These are phyloP conservation scores for Tethya wilhelma DNA, from an alignment of 37 sponge, comb jelly and placozoan genomes.

Conservation along the genomic window DNA sequence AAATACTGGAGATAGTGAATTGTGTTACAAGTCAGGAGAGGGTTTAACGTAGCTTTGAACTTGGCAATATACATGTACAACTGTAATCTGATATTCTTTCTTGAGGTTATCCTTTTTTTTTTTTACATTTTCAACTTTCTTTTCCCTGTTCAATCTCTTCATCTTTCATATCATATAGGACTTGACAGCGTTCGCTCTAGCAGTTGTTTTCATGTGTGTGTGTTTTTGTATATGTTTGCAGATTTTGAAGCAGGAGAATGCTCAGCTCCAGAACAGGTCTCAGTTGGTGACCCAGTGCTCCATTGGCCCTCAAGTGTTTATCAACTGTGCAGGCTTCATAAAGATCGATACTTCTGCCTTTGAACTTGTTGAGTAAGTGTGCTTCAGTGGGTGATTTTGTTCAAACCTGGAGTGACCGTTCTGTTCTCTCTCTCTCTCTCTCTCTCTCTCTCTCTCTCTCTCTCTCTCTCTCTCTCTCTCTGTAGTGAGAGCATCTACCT, in stretches of 20 bases:
- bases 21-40: no score
- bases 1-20: no score
- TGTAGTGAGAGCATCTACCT: slow-evolving; percentile 35
- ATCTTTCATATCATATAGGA: neutral
- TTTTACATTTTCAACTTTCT: neutral
- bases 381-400: neutral
- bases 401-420: neutral
- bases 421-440: neutral
- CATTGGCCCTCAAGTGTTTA: slow-evolving; percentile 91
- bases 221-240: slow-evolving; percentile 15
- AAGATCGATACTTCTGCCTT: slow-evolving; percentile 61
- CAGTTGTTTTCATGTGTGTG: neutral
- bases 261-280: slow-evolving; percentile 82
- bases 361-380: neutral
- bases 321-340: slow-evolving; percentile 97
- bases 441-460: neutral
- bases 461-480: neutral
- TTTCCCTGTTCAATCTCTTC: neutral
- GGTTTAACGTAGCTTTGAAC: no score
- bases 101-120: neutral
- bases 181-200: neutral
- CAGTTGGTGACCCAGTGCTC: slow-evolving; percentile 88
- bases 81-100: neutral
- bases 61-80: no score
- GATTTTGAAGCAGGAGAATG: slow-evolving; percentile 86